Base-by-base conservation (phyloP, 35 echinoderm and acorn worm species). In the Ptychodera flava region DNA sequence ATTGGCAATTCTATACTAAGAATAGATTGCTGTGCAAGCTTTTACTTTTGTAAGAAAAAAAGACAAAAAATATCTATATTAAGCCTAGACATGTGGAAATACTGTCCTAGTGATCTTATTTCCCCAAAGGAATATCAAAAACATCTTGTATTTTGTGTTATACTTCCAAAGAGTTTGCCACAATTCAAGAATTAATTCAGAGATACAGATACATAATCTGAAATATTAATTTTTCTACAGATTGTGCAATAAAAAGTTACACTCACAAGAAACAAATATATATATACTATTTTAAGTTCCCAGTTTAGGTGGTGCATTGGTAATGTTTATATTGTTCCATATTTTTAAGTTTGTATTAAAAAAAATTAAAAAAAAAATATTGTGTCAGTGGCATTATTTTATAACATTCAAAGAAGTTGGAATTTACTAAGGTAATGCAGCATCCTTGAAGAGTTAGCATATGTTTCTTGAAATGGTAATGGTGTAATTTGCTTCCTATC, bases 321-420 rank as follows among this genome's bases (percentile, higher is more conserved):
- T 64, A 64, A 64, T 64, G 45, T 64, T 64, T 64, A 64, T 64
- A 64, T 64, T 64, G 45, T 64, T 64, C 45, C 45, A 64, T 64
- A 64, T 64, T 64, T 64, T 64, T 64, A 64, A 64, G 45, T 64
- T 64, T 64, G 45, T 64, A 64, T 64, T 64, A 64, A 64, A 64
- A 64, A 64, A 64, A 64, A 64, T 12, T 64, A 12, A 12, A 6
- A 64, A 64, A 64, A 64, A 64, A 64, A n/a, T n/a, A n/a, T n/a
- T 64, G 45, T 64, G 6, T 64, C 45, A 12, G 45, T 64, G 6
- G 45, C 45, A 22, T 64, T 64, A 64, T 64, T 64, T 64, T 22
- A 64, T 64, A 64, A 64, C 6, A 64, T 64, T 64, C 45, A 64
- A 64, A 64, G 22, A 64, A 22, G 45, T 6, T n/a, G n/a, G n/a